A percentile compares a stretch with the other conserved stretches of the same genome.
Conservation (phyloP, 2,113 vertebrate genomes). For the Chionomys nivalis region DNA sequence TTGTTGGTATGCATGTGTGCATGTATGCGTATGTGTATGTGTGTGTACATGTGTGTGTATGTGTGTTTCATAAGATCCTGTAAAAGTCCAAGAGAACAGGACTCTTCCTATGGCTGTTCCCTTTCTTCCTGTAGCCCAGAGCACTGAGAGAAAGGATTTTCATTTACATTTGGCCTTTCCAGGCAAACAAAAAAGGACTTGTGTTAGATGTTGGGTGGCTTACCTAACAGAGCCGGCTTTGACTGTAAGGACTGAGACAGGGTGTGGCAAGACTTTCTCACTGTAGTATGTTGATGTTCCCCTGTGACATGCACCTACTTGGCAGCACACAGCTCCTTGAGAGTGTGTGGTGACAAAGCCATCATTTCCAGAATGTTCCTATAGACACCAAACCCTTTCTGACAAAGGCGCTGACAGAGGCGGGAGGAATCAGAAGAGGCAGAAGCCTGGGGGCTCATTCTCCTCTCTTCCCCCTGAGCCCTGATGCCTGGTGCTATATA, state of each 20-base stretch:
- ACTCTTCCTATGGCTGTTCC: neutral
- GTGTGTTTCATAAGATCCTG: slow-evolving; percentile 7
- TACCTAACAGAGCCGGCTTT: slow-evolving; percentile 72
- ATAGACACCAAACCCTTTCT: neutral
- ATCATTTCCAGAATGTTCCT: slow-evolving; percentile 30
- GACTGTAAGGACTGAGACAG: slow-evolving; percentile 79
- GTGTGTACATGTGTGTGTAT: neutral
- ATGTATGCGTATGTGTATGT: too few species aligned
- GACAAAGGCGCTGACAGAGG: neutral
- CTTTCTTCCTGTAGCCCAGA: neutral
- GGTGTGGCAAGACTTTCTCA: slow-evolving; percentile 80
- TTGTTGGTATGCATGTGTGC: neutral
- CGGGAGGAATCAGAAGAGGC: neutral
- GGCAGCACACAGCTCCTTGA: neutral
- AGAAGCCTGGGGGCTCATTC: neutral
- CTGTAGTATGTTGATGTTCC: neutral
- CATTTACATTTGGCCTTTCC: slow-evolving; percentile 49
- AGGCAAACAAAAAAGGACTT: slow-evolving; percentile 55
- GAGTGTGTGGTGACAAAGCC: neutral
- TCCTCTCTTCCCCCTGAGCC: neutral
- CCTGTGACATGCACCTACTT: neutral
- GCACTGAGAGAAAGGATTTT: neutral
- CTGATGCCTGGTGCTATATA: neutral
- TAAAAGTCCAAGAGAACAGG: neutral
- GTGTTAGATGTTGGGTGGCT: slow-evolving; percentile 64